phyloP scores from a whole-genome alignment of 1,140 invertebrate species.

The Drosophila rufa region DNA sequence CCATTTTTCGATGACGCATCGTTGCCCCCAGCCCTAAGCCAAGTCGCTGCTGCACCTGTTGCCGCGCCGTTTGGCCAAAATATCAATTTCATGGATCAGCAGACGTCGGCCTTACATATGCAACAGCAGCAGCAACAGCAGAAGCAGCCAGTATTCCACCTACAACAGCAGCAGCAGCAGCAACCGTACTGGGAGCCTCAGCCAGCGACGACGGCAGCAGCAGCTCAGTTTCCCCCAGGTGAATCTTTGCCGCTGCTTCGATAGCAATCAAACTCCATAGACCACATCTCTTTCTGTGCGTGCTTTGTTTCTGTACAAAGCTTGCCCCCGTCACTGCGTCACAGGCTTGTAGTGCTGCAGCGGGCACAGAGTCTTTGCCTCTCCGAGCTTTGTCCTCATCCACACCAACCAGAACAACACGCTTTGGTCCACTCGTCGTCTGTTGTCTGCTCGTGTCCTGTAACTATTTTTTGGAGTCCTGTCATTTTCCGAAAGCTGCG shows the following conservation, averaged over 20 bases:
- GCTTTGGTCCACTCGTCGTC: constrained; percentile 35
- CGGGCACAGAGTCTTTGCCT: constrained; percentile 16
- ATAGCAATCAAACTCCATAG: constrained; percentile 25
- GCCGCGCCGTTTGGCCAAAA: constrained; percentile 29
- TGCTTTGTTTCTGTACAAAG: constrained; percentile 75
- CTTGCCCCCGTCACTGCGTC: constrained; percentile 47
- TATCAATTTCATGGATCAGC: constrained; percentile 57
- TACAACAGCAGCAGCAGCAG: constrained; percentile 33
- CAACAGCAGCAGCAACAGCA: constrained; percentile 45
- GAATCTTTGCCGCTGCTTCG: constrained; percentile 44
- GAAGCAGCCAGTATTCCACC: constrained; percentile 29
- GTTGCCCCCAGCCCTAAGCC: constrained; percentile 48
- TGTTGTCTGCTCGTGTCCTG: constrained; percentile 45
- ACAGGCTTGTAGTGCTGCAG: constrained; percentile 62
- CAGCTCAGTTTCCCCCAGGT: constrained; percentile 69
- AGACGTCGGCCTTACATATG: constrained; percentile 44
- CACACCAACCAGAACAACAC: constrained; percentile 45
- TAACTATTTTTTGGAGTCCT: constrained; percentile 59
- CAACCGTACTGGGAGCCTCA: constrained; percentile 44
- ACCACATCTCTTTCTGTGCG: constrained; percentile 41
- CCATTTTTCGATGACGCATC: constrained; percentile 79
- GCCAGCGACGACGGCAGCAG: constrained; percentile 36
- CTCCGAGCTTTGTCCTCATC: constrained; percentile 38
- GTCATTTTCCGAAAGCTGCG: constrained; percentile 27
- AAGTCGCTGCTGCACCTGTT: constrained; percentile 40